Percentiles rank a stretch among this genome's conserved stretches.
Evolutionary conservation across 2,113 vertebrate species (phyloP).

Genomic region (Tetraodon nigroviridis): DNA sequence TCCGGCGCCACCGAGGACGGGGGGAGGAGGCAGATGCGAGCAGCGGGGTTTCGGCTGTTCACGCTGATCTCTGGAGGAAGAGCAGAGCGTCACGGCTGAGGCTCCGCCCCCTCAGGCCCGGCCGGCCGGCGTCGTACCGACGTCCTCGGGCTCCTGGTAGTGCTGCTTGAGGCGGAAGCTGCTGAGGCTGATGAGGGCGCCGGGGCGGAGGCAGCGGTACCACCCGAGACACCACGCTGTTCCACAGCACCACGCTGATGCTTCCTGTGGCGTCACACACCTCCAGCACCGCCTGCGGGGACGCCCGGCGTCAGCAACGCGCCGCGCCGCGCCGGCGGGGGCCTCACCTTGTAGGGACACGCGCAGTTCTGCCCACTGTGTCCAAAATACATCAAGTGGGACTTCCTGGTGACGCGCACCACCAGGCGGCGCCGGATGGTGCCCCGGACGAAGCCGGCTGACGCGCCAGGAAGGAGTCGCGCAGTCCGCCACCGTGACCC

Average conservation of each 20-base stretch:
- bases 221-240: slow-evolving; percentile 71
- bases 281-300: slow-evolving; percentile 62
- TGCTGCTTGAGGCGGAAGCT: slow-evolving; percentile 66
- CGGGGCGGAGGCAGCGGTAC: slow-evolving; percentile 66
- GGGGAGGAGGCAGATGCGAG: slow-evolving; percentile 58
- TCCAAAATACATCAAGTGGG: slow-evolving; percentile 71
- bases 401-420: slow-evolving; percentile 69
- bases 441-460: slow-evolving; percentile 13
- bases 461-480: slow-evolving; percentile 36
- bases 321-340: not conserved
- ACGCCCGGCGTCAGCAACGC: not conserved
- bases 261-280: slow-evolving; percentile 65
- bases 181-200: slow-evolving; percentile 65
- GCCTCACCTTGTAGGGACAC: slow-evolving; percentile 72
- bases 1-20: slow-evolving; percentile 45
- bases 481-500: slow-evolving; percentile 29
- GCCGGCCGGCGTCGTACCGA: slow-evolving; percentile 47
- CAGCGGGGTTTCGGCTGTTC: slow-evolving; percentile 73
- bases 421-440: slow-evolving; percentile 38
- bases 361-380: slow-evolving; percentile 61
- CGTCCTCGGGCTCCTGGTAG: slow-evolving; percentile 49
- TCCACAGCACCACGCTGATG: slow-evolving; percentile 73
- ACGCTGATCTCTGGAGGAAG: slow-evolving; percentile 71
- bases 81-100: not conserved
- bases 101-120: too few species aligned